Evolutionary conservation across 2,113 vertebrate species (phyloP).

Genomic region (Phaethornis superciliosus): DNA sequence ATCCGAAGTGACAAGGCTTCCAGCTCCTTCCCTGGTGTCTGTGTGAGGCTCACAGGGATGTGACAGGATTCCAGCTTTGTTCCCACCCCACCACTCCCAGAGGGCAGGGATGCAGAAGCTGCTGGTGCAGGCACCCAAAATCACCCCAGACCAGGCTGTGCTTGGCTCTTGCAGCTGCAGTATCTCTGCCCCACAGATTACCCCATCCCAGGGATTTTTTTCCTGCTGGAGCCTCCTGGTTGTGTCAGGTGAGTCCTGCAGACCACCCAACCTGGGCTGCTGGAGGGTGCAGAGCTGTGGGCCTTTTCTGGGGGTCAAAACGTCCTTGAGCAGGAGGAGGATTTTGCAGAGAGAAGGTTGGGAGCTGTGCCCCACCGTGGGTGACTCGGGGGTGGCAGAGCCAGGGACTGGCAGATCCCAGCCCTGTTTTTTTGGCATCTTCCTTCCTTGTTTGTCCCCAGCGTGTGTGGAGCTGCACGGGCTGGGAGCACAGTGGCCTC

Average conservation of each 20-base stretch:
- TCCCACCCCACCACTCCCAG: fast-evolving
- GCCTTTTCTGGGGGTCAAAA: background rate
- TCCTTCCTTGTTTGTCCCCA: background rate
- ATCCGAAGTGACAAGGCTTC: constrained; percentile 44
- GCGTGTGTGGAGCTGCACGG: background rate
- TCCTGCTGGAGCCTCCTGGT: background rate
- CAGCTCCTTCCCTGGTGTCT: background rate
- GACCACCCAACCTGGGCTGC: background rate
- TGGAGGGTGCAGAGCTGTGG: fast-evolving
- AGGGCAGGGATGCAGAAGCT: background rate
- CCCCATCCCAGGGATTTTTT: fast-evolving
- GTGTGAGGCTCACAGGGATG: background rate
- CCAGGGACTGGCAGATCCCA: background rate
- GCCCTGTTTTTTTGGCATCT: background rate
- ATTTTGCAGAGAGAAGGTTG: background rate
- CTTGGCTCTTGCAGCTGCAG: background rate
- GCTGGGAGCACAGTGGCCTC: background rate
- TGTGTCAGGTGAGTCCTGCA: fast-evolving
- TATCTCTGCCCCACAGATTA: background rate
- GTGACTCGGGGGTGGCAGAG: background rate
- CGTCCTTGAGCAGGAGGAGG: background rate
- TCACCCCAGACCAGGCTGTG: background rate
- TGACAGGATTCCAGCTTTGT: background rate
- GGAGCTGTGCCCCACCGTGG: background rate
- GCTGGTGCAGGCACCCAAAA: background rate